These are phyloP conservation scores for Lycorma delicatula DNA, from an alignment of 1,140 invertebrate genomes.

Conservation along the genomic window DNA sequence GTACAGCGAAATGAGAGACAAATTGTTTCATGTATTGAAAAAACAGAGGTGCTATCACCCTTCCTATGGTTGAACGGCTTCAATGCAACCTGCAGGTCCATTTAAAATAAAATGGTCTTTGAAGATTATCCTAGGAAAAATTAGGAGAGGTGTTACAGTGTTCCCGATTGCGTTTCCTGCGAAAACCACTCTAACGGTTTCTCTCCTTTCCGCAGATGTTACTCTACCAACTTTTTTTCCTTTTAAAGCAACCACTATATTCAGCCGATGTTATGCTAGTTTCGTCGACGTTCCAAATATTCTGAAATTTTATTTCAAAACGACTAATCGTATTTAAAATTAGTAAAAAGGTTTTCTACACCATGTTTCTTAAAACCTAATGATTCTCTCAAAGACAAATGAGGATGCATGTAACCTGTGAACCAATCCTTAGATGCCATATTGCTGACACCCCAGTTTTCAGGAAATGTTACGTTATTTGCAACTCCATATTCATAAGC, in stretches of 20 bases:
- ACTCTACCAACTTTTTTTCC: slow-evolving; percentile 34
- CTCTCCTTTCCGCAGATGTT: slow-evolving; percentile 38
- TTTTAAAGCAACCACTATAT: slow-evolving; percentile 34
- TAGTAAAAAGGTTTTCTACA: slow-evolving; percentile 32
- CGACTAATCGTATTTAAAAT: slow-evolving; percentile 26
- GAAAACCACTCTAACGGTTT: slow-evolving; percentile 35
- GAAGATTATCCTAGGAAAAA: too few relatives aligned
- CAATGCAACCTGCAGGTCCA: slow-evolving; percentile 13
- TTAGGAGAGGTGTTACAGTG: slow-evolving; percentile 31
- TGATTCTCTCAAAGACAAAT: slow-evolving; percentile 31
- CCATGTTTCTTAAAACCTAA: slow-evolving; percentile 35
- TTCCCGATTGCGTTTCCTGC: slow-evolving; percentile 30
- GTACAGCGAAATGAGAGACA: slow-evolving; percentile 24
- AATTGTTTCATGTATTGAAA: slow-evolving; percentile 26
- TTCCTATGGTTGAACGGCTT: slow-evolving; percentile 37
- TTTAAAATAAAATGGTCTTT: too few relatives aligned
- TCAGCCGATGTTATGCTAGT: slow-evolving; percentile 38
- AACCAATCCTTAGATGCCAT: slow-evolving; percentile 34
- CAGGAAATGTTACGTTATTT: slow-evolving; percentile 19
- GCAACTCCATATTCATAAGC: slow-evolving; percentile 22
- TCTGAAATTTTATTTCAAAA: slow-evolving; percentile 24
- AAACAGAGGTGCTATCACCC: slow-evolving; percentile 31
- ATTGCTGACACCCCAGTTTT: slow-evolving; percentile 16
- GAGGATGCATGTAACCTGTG: slow-evolving; percentile 30
- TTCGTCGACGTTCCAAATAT: slow-evolving; percentile 40